Evolutionary conservation across 2,888 invertebrate species (phyloP).

Genomic region (Orchesella flavescens): DNA sequence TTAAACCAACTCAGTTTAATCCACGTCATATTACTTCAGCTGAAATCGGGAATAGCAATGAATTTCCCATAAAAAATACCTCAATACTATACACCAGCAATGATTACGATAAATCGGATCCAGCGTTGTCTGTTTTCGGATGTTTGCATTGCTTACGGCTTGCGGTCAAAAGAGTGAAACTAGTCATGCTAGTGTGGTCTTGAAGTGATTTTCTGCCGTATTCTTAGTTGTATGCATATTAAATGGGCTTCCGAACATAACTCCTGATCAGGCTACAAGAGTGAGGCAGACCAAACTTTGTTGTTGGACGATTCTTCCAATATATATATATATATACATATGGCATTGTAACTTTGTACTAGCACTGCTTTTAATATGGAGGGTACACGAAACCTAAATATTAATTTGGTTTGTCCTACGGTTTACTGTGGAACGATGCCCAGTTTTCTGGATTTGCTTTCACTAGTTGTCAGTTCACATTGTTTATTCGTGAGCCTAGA

Average conservation of each 20-base stretch:
- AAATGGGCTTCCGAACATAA: neutral
- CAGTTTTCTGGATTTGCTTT: neutral
- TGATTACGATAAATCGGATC: no score
- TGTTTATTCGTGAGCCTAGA: neutral
- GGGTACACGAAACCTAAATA: no score
- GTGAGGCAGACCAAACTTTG: neutral
- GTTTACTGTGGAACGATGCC: neutral
- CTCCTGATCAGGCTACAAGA: neutral
- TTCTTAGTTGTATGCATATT: slow-evolving; percentile 7
- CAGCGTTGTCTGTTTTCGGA: no score
- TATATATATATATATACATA: neutral
- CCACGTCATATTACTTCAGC: no score
- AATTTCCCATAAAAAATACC: no score
- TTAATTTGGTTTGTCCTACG: neutral
- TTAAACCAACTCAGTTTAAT: no score
- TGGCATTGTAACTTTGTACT: no score
- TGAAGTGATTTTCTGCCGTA: slow-evolving; percentile 2
- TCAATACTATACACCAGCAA: no score
- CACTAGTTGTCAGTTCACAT: neutral
- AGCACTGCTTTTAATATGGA: no score
- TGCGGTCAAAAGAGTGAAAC: slow-evolving; percentile 2
- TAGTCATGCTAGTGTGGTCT: neutral
- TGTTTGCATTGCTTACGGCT: neutral
- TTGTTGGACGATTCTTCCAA: neutral
- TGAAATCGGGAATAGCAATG: no score